These are phyloP conservation scores for Hetaerina americana DNA, from an alignment of 1,140 invertebrate genomes.

Conservation along the genomic window DNA sequence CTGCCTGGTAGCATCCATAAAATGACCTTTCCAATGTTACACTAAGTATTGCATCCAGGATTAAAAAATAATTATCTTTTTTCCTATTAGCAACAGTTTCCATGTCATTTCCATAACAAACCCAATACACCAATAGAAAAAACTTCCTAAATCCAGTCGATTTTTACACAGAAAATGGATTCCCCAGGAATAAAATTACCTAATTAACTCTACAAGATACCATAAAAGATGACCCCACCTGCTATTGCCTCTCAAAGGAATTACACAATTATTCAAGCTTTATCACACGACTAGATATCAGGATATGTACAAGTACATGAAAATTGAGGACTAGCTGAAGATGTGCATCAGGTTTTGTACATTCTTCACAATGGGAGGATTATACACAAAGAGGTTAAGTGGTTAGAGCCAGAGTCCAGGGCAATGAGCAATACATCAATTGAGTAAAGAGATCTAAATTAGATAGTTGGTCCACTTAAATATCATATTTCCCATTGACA, in stretches of 20 bases:
- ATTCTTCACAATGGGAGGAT: neutral
- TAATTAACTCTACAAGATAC: neutral
- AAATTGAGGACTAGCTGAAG: neutral
- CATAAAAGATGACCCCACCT: neutral
- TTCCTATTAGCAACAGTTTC: neutral
- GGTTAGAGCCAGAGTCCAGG: neutral
- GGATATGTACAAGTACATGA: neutral
- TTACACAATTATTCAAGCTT: neutral
- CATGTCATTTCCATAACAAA: neutral
- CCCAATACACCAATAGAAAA: neutral
- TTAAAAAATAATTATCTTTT: neutral
- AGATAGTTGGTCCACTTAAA: neutral
- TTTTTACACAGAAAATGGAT: neutral
- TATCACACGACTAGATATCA: neutral
- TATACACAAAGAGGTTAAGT: neutral
- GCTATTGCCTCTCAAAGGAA: neutral
- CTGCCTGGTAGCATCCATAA: neutral
- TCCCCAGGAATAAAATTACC: neutral
- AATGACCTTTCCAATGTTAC: too few relatives aligned
- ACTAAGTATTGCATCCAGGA: neutral
- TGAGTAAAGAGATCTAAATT: neutral
- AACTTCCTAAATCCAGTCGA: neutral
- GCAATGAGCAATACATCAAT: neutral
- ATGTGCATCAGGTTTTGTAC: neutral
- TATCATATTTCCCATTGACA: neutral